These are phyloP conservation scores for Eulimnadia texana DNA, from an alignment of 1,140 invertebrate genomes.

Conservation along the genomic window DNA sequence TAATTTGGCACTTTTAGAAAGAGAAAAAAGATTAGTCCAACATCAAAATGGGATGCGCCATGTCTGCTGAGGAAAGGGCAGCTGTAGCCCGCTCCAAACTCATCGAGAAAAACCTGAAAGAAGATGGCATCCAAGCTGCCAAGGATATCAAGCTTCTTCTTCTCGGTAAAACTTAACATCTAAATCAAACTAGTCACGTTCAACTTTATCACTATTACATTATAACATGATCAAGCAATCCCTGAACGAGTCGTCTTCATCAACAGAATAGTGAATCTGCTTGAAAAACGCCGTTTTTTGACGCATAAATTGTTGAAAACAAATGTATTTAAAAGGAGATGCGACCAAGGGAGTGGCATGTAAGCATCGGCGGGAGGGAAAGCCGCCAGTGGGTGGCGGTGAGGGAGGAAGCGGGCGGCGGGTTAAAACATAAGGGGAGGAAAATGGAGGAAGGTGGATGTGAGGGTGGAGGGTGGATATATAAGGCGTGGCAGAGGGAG, in stretches of 20 bases:
- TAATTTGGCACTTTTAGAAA: too few relatives aligned
- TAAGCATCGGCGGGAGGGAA: neutral
- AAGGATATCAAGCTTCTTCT: constrained; percentile 64
- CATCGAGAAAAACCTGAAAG: constrained; percentile 98
- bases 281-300: neutral
- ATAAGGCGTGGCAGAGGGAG: neutral
- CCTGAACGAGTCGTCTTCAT: too few relatives aligned
- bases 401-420: too few relatives aligned
- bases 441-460: too few relatives aligned
- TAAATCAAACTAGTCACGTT: neutral
- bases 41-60: constrained; percentile 90
- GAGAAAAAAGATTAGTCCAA: too few relatives aligned
- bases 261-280: too few relatives aligned
- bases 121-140: constrained; percentile 96
- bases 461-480: neutral
- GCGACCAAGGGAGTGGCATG: neutral
- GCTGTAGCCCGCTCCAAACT: constrained; percentile 92
- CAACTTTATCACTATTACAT: neutral
- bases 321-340: neutral
- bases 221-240: too few relatives aligned
- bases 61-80: constrained; percentile 93
- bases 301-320: neutral
- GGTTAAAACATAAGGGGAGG: too few relatives aligned
- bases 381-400: too few relatives aligned
- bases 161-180: neutral